These are phyloP conservation scores for Amphiprion ocellaris DNA, from an alignment of 2,113 vertebrate genomes.

Conservation along the genomic window DNA sequence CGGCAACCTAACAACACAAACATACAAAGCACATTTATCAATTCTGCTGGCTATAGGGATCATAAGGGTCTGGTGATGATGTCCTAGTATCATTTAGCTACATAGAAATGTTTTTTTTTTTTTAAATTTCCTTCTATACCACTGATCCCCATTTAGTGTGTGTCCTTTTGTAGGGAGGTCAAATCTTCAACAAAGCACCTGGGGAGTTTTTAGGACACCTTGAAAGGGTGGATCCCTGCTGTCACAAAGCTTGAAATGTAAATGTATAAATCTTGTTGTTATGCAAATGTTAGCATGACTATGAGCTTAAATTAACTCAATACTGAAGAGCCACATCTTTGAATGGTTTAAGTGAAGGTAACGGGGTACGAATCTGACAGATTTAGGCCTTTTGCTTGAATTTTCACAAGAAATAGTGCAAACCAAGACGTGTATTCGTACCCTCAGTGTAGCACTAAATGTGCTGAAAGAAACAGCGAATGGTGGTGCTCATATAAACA, in stretches of 20 bases:
- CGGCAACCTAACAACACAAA: slow-evolving; percentile 7
- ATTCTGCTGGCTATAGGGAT: not conserved
- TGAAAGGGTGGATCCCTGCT: slow-evolving; percentile 17
- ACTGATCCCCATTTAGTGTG: slow-evolving; percentile 24
- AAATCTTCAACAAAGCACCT: slow-evolving; percentile 33
- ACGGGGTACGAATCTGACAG: not conserved
- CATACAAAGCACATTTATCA: not conserved
- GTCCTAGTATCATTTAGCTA: slow-evolving; percentile 7
- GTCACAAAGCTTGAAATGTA: slow-evolving; percentile 21
- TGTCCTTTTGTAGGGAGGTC: slow-evolving; percentile 29
- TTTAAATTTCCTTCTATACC: not conserved
- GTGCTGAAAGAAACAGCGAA: not conserved
- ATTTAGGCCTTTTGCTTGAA: not conserved
- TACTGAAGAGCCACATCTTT: not conserved
- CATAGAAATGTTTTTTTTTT: not conserved
- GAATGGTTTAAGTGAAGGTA: not conserved
- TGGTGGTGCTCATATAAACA: not conserved
- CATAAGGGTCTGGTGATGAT: not conserved
- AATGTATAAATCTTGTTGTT: not conserved
- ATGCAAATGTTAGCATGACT: not conserved
- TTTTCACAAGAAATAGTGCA: not conserved
- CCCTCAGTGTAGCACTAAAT: not conserved
- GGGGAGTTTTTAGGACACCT: slow-evolving; percentile 42
- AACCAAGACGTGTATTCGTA: not conserved
- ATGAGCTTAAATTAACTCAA: slow-evolving; percentile 3